These are phyloP conservation scores for Takifugu bimaculatus DNA, from an alignment of 2,113 vertebrate genomes.

Conservation along the genomic window DNA sequence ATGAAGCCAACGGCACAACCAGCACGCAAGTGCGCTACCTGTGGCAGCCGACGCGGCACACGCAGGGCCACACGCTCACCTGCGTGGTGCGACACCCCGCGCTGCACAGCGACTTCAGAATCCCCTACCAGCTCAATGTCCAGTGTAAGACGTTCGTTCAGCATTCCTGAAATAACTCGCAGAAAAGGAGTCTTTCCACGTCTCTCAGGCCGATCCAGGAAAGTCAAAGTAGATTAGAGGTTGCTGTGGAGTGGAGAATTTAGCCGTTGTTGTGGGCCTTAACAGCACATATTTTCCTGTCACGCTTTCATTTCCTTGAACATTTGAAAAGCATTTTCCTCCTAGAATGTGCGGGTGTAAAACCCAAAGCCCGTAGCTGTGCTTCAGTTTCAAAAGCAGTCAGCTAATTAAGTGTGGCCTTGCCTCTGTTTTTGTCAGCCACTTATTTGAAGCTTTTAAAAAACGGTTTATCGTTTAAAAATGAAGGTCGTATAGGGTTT, in stretches of 20 bases:
- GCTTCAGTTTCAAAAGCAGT: constrained; percentile 5
- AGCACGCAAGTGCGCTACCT: constrained; percentile 87
- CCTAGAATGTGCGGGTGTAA: background rate
- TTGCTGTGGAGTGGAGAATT: too few species aligned
- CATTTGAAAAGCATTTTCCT: background rate
- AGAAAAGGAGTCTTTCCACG: too few species aligned
- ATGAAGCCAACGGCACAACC: constrained; percentile 87
- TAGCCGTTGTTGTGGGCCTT: too few species aligned
- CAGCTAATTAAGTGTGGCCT: constrained; percentile 4
- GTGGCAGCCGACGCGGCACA: constrained; percentile 86
- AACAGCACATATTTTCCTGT: background rate
- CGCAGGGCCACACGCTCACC: constrained; percentile 85
- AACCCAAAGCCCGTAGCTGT: background rate
- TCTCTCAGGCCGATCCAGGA: too few species aligned
- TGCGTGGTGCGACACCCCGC: constrained; percentile 92
- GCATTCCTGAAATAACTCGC: background rate
- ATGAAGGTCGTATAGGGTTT: constrained; percentile 8
- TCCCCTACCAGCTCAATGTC: constrained; percentile 86
- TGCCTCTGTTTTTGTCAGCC: constrained; percentile 23
- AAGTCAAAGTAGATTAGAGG: too few species aligned
- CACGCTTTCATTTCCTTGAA: background rate
- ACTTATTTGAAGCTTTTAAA: constrained; percentile 12
- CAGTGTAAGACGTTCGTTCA: constrained; percentile 75
- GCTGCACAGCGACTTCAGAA: constrained; percentile 84
- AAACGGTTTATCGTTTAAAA: constrained; percentile 5